Evolutionary conservation across 1,140 invertebrate species (phyloP).

Genomic region (Sinella curviseta): DNA sequence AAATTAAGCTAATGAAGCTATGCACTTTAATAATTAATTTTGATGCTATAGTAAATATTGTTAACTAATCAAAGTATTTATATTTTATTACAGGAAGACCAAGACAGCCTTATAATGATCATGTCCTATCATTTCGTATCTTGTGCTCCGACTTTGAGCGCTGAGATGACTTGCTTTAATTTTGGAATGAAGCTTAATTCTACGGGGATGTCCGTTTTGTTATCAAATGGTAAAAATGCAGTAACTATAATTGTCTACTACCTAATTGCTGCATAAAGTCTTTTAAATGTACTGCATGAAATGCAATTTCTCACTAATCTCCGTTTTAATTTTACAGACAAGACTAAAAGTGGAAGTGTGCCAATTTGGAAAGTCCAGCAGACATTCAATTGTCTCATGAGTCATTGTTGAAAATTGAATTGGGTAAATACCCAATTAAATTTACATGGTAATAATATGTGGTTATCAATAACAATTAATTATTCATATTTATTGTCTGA

Average conservation of each 20-base stretch:
- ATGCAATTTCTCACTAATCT: too few relatives aligned
- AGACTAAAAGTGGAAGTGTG: not conserved
- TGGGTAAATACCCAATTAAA: constrained; percentile 1
- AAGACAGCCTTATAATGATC: not conserved
- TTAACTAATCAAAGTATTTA: constrained; percentile 1
- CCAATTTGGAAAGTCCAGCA: not conserved
- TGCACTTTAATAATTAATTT: not conserved
- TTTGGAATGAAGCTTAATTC: constrained; percentile 12
- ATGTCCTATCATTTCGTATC: not conserved
- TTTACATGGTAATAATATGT: too few relatives aligned
- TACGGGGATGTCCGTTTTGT: not conserved
- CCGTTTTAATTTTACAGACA: too few relatives aligned
- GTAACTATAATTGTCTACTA: too few relatives aligned
- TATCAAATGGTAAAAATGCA: not conserved
- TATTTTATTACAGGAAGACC: not conserved
- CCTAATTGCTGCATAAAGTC: too few relatives aligned
- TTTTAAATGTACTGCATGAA: not conserved
- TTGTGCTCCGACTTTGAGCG: not conserved
- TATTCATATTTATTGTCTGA: too few relatives aligned
- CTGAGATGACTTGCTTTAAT: not conserved
- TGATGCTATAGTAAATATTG: not conserved
- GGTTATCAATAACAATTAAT: too few relatives aligned
- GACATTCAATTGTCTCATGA: not conserved
- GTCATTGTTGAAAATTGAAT: not conserved
- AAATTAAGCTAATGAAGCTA: too few relatives aligned